These are phyloP conservation scores for Phalangium opilio DNA, from an alignment of 2,888 invertebrate genomes.

Conservation along the genomic window DNA sequence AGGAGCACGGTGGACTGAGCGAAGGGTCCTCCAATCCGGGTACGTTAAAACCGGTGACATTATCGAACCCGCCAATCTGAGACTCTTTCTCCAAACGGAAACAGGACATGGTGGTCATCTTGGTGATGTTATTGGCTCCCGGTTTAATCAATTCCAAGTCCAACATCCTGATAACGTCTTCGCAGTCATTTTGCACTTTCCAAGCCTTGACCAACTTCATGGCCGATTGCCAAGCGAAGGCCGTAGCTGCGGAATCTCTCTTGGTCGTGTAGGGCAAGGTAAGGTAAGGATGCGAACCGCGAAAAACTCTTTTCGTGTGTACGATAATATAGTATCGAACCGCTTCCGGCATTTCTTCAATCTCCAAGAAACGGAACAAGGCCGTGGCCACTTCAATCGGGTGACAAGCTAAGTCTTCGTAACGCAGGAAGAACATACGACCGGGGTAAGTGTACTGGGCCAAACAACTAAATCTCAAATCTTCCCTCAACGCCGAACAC, in stretches of 20 bases:
- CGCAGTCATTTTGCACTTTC: constrained; percentile 12
- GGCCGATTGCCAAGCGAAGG: constrained; percentile 12
- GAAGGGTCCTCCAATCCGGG: too few relatives aligned
- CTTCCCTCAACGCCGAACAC: constrained; percentile 20
- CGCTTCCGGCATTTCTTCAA: constrained; percentile 12
- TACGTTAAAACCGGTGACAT: too few relatives aligned
- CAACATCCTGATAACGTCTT: constrained; percentile 7
- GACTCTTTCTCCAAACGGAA: too few relatives aligned
- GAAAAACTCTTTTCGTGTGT: constrained; percentile 9
- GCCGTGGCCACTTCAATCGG: constrained; percentile 19
- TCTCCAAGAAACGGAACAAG: constrained; percentile 24
- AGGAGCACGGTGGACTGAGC: too few relatives aligned
- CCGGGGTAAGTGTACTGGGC: constrained; percentile 19
- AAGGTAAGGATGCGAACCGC: constrained; percentile 8
- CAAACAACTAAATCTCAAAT: constrained; percentile 18
- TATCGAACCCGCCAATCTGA: too few relatives aligned
- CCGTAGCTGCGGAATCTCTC: constrained; percentile 13
- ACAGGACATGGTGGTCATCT: too few relatives aligned
- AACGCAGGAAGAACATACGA: constrained; percentile 20
- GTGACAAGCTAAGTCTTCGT: constrained; percentile 22
- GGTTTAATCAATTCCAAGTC: constrained; percentile 1
- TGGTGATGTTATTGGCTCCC: too few relatives aligned
- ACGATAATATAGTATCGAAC: constrained; percentile 12
- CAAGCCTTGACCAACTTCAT: constrained; percentile 12
- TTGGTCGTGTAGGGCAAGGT: constrained; percentile 14